These are phyloP conservation scores for Myotis vivesi DNA, from an alignment of 2,797 vertebrate species.

Conservation along the genomic window DNA sequence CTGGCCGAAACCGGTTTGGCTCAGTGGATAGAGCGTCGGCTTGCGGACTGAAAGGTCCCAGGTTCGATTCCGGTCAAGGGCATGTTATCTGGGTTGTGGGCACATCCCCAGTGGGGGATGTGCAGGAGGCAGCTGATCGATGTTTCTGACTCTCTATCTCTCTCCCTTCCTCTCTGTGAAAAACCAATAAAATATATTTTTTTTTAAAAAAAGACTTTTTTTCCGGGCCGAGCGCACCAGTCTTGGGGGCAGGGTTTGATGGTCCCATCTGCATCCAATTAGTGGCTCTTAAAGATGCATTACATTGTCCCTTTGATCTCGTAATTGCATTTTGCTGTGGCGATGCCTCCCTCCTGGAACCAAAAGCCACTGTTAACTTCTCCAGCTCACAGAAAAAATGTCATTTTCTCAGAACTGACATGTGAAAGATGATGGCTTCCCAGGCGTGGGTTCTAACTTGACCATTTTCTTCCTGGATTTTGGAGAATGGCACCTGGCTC, in stretches of 20 bases:
- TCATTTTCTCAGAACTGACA: not conserved
- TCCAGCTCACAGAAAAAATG: not conserved
- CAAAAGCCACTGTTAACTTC: not conserved
- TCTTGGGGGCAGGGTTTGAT: not conserved
- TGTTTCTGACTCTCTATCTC: too few species aligned
- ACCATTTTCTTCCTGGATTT: not conserved
- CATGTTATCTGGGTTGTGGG: too few species aligned
- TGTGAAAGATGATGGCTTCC: not conserved
- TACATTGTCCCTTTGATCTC: conserved; percentile 18
- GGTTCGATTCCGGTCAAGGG: too few species aligned
- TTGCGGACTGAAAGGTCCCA: too few species aligned
- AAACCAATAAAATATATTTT: too few species aligned
- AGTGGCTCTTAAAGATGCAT: not conserved
- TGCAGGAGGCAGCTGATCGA: too few species aligned
- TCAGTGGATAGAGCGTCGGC: too few species aligned
- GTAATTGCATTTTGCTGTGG: conserved; percentile 15
- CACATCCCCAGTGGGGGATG: too few species aligned
- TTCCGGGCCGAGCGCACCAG: not conserved
- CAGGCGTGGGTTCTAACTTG: not conserved
- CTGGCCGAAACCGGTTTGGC: too few species aligned
- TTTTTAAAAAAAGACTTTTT: not conserved
- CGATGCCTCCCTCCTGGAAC: not conserved
- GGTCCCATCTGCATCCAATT: not conserved
- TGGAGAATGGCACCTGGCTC: not conserved
- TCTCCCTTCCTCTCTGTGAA: too few species aligned